Conservation (phyloP, 2,888 invertebrate genomes). For the Cenopis cana region DNA sequence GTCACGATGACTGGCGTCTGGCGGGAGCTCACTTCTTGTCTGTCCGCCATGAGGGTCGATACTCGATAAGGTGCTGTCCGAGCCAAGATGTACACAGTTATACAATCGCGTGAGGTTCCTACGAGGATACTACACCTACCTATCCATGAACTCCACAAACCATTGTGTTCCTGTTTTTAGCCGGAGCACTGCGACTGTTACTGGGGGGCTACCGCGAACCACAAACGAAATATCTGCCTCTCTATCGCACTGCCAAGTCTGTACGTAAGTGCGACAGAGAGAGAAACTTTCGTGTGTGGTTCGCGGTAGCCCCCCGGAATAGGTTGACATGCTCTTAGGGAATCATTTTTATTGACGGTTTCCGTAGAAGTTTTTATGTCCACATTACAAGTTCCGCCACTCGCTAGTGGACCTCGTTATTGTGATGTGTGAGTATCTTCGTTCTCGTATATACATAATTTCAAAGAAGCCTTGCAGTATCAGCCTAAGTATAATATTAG, state of each 20-base stretch:
- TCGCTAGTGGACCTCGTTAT: background rate
- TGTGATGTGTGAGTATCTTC: background rate
- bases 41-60: too few species aligned
- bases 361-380: constrained; percentile 31
- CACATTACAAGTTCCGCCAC: constrained; percentile 8
- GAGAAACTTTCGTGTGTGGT: too few species aligned
- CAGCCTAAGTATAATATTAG: background rate
- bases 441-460: background rate
- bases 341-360: constrained; percentile 40
- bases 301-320: constrained; percentile 13
- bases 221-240: too few species aligned
- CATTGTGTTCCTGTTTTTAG: constrained; percentile 13
- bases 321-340: constrained; percentile 42
- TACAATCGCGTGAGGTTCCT: too few species aligned
- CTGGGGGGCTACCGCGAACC: too few species aligned
- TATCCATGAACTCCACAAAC: background rate
- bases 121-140: too few species aligned
- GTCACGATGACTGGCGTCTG: too few species aligned
- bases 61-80: too few species aligned
- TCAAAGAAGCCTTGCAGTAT: background rate
- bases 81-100: too few species aligned
- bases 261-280: too few species aligned
- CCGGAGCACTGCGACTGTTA: constrained; percentile 4
- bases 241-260: too few species aligned
- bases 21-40: too few species aligned